Conservation (phyloP, 1,140 invertebrate species). For the Dreissena polymorpha region DNA sequence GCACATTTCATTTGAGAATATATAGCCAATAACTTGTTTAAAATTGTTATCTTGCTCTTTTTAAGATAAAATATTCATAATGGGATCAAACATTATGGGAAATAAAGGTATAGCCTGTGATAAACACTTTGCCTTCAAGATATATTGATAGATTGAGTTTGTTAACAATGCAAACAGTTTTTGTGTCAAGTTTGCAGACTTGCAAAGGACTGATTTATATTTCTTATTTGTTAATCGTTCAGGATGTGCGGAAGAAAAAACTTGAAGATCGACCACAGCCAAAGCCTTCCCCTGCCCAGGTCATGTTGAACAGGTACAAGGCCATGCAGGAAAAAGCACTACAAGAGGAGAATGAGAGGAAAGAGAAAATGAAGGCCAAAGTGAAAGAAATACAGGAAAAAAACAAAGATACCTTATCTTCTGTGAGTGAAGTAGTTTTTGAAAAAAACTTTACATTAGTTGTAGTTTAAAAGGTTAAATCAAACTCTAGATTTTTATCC, state of each 20-base stretch:
- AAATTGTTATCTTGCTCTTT: no score
- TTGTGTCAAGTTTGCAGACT: no score
- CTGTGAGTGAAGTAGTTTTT: conserved; percentile 10
- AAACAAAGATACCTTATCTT: conserved; percentile 32
- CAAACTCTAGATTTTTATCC: neutral
- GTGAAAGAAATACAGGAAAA: conserved; percentile 35
- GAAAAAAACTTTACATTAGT: neutral
- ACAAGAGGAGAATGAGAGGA: conserved; percentile 56
- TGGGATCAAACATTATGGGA: no score
- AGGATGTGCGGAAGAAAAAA: conserved; percentile 52
- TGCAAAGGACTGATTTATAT: no score
- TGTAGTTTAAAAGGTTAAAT: neutral
- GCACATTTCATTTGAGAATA: no score
- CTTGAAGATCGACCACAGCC: conserved; percentile 48
- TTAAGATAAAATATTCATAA: no score
- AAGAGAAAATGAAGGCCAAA: conserved; percentile 53
- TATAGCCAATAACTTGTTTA: no score
- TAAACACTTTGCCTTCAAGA: no score
- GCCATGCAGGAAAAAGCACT: conserved; percentile 72
- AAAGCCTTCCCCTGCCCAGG: conserved; percentile 73
- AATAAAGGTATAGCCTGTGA: no score
- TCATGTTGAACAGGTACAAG: conserved; percentile 76
- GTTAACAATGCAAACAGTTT: no score
- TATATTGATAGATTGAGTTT: no score
- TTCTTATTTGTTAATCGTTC: neutral